Evolutionary conservation across 2,113 vertebrate genomes (phyloP), one percentile per base, ranked within the genome.

Genomic region (Strix uralensis): DNA sequence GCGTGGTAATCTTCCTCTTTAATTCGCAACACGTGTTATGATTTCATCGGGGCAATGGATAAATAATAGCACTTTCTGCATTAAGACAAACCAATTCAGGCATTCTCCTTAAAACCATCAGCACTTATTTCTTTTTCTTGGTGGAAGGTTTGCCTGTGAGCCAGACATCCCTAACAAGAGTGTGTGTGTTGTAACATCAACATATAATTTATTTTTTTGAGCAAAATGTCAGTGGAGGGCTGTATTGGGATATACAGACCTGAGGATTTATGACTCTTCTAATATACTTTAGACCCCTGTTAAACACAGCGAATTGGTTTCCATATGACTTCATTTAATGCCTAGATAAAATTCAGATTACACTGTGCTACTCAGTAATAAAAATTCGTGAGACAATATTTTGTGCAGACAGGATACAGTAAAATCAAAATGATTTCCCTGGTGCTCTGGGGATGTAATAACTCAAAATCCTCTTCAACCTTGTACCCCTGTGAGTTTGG

Each of bases 11-110:
- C 23, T 17, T 8, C 19, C 17, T 49, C 65, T 47, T 34, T 36
- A 16, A 36, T 36, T 58, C 1, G 2, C 38, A 30, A 17, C 30
- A 3, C 3, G 4, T 3, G 36, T 30, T 21, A 18, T 3, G 26
- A 30, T 36, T 36, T 78, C 54, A 13, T 2, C 9, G 36, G 20
- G 54, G 30, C 12, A 13, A 21, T 2, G 27, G 13, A 20, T n/a
- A 61, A 61, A 52, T 40, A 78, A 52, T 5, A 29, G 10, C 22
- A 26, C 42, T 19, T 54, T 65, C 22, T 34, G n/a, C 42, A 18
- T 29, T 16, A 20, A 65, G 32, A 55, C 6, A n/a, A 22, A 34
- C 29, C n/a, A 49, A 9, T 9, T 57, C 38, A 40, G 61, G 7
- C 11, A 1, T 58, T 75, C 15, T 57, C 61, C 59, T 36, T 38